Base-by-base conservation (phyloP, 2,113 vertebrate genomes). In the Thamnaconus septentrionalis region DNA sequence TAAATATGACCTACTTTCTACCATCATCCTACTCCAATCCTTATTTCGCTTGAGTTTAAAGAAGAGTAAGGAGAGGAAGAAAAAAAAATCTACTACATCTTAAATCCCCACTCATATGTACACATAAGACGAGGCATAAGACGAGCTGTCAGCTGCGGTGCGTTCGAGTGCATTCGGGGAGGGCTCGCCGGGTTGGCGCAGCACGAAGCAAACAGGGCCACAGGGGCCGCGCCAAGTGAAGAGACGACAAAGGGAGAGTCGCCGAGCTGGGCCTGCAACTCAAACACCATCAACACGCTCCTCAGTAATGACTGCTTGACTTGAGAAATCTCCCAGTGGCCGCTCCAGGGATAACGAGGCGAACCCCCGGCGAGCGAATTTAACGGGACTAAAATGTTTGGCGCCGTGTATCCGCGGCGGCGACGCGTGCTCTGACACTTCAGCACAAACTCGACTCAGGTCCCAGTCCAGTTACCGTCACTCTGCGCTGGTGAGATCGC, bases 301-400 rank as follows among this genome's bases (percentile, higher is more conserved):
- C 77, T 91, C 78, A 92, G 89, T 91, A 90, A 90, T 91, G 76
- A 82, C 92, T 84, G 85, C 77, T 73, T 78, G 78, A 88, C 87
- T 83, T 59, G 75, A 86, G 69, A 77, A 89, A 83, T 85, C 82
- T 86, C 71, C 87, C 79, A 86, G 80, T 82, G 53, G 43, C 79
- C 72, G 66, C 78, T 87, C 81, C 75, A 81, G 76, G 80, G 81
- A 90, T 88, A 89, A 90, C 83, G 81, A 92, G 86, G 80, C 73
- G 43, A 79, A 70, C 75, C 69, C 64, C 69, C 64, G 59, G 79
- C 58, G 6, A 79, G 75, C 76, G 65, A 59, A 78, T 89, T 78
- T 71, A 84, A 85, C 72, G 75, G 80, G 53, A 65, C 71, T 65
- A 60, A 83, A 53, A 56, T 67, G 64, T 76, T 74, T 88, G 79